phyloP scores from a whole-genome alignment of 2,113 vertebrate species.

The Calonectris borealis region DNA sequence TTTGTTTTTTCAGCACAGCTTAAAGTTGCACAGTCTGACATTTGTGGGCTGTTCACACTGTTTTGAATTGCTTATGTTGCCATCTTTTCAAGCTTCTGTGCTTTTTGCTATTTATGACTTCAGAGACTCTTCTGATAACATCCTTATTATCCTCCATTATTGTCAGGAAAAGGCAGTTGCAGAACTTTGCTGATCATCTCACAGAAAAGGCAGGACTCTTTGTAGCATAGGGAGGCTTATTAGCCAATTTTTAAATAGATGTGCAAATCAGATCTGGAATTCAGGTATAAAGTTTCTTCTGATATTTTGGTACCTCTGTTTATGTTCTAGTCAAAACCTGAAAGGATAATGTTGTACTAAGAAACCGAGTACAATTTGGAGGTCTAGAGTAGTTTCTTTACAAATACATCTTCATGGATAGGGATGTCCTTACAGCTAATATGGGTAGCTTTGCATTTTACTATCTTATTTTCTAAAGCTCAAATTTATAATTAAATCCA shows the following conservation, averaged over 20 bases:
- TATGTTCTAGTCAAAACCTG: neutral
- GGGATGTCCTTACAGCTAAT: neutral
- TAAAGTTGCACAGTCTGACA: neutral
- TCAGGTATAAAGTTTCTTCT: neutral
- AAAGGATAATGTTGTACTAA: neutral
- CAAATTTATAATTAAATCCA: neutral
- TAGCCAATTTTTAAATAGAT: neutral
- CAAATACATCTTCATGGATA: neutral
- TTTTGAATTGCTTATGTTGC: conserved; percentile 46
- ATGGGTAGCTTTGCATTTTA: neutral
- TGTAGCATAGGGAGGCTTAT: neutral
- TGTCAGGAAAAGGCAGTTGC: neutral
- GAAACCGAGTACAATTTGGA: neutral
- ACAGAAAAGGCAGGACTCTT: neutral
- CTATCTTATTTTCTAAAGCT: neutral
- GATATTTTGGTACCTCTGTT: neutral
- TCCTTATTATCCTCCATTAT: conserved; percentile 21
- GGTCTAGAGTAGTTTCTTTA: neutral
- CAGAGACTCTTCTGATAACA: conserved; percentile 41
- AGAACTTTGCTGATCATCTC: neutral
- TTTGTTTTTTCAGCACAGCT: neutral
- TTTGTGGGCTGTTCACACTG: conserved; percentile 27
- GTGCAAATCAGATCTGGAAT: neutral
- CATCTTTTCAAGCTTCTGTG: conserved; percentile 29
- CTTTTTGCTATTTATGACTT: conserved; percentile 56